These are phyloP conservation scores for Myioborus melanocephalus DNA, from an alignment of 2,797 vertebrate species.

Conservation along the genomic window DNA sequence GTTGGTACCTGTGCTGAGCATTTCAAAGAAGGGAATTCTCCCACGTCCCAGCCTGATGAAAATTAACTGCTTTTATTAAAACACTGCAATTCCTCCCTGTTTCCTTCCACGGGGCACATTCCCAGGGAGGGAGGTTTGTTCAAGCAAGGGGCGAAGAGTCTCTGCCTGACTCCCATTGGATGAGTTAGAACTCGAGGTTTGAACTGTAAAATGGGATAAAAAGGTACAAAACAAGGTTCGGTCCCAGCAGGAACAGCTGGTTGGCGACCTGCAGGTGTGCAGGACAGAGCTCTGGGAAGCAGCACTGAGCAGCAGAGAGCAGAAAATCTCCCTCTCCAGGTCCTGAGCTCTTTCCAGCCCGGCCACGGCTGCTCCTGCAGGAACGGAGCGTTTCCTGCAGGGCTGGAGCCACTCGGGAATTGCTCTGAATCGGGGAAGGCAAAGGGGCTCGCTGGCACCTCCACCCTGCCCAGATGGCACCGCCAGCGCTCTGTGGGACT, in stretches of 20 bases:
- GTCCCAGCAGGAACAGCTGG: not conserved
- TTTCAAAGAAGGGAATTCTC: conserved; percentile 28
- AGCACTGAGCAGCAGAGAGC: not conserved
- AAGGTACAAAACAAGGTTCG: not conserved
- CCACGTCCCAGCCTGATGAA: not conserved
- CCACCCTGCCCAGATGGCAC: not conserved
- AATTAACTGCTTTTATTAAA: not conserved
- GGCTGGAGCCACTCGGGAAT: not conserved
- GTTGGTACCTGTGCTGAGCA: not conserved
- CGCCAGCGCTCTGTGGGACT: not conserved
- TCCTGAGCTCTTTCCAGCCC: not conserved
- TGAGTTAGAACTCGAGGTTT: not conserved
- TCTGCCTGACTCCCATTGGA: no score
- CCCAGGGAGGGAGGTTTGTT: not conserved
- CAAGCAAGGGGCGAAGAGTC: not conserved
- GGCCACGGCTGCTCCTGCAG: not conserved
- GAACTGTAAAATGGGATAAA: not conserved
- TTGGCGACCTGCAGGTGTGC: not conserved
- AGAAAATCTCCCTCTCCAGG: not conserved
- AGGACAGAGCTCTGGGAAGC: not conserved
- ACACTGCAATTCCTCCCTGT: not conserved
- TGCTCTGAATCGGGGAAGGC: not conserved
- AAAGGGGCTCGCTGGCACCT: not conserved
- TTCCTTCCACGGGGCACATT: not conserved
- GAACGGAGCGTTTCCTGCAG: not conserved